These are phyloP conservation scores for Pseudorectes ferrugineus DNA, from an alignment of 2,113 vertebrate genomes.

Conservation along the genomic window DNA sequence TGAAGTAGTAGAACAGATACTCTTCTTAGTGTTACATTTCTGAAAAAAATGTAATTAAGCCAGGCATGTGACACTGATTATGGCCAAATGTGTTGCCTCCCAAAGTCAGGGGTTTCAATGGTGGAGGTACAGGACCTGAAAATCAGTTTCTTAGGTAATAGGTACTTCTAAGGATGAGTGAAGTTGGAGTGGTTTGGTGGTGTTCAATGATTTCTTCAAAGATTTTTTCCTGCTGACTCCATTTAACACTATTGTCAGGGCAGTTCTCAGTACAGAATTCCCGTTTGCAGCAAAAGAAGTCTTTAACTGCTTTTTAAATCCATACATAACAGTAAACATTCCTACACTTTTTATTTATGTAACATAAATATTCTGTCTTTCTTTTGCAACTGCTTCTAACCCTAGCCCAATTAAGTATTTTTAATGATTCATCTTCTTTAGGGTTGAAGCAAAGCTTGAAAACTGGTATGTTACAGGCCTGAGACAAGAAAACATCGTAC, in stretches of 20 bases:
- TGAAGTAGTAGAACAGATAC: neutral
- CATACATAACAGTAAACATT: neutral
- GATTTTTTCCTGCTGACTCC: neutral
- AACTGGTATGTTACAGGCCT: conserved; percentile 94
- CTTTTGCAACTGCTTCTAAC: neutral
- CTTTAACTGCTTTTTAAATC: neutral
- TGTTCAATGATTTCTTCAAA: neutral
- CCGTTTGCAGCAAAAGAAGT: neutral
- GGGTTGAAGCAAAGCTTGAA: conserved; percentile 86
- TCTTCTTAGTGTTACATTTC: neutral
- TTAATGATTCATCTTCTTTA: conserved; percentile 45
- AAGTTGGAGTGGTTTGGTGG: neutral
- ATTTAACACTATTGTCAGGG: neutral
- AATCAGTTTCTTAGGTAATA: neutral
- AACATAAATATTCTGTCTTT: neutral
- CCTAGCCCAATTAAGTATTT: neutral
- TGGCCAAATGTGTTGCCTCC: neutral
- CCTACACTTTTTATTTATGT: neutral
- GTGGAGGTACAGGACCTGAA: neutral
- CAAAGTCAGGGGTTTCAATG: neutral
- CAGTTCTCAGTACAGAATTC: neutral
- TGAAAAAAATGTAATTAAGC: neutral
- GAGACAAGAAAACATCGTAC: conserved; percentile 78
- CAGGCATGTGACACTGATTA: neutral
- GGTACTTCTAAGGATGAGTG: neutral